phyloP scores from a whole-genome alignment of 2,797 vertebrate genomes.

The Coregonus ussuriensis region DNA sequence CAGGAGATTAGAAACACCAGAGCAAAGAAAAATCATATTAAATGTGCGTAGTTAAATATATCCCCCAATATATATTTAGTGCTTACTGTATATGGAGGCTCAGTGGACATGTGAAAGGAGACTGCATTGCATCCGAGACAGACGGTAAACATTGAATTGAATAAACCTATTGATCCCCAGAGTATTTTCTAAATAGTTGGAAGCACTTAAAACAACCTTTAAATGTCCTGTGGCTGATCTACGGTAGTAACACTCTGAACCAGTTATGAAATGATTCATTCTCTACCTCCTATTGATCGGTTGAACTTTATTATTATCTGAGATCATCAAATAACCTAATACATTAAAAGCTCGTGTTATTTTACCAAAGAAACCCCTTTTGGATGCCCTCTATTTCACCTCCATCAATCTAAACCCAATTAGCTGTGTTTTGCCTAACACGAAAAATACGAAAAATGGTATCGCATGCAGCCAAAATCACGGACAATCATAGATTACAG shows the following conservation, averaged over 20 bases:
- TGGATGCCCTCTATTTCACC: conserved; percentile 39
- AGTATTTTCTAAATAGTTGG: conserved; percentile 38
- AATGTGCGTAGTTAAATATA: conserved; percentile 19
- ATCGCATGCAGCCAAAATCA: conserved; percentile 27
- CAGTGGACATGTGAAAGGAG: conserved; percentile 61
- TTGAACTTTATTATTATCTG: conserved; percentile 24
- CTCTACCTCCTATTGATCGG: not conserved
- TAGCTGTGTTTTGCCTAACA: conserved; percentile 24
- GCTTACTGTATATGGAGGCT: conserved; percentile 31
- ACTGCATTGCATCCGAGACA: conserved; percentile 33
- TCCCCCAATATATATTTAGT: conserved; percentile 21
- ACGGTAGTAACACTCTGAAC: conserved; percentile 28
- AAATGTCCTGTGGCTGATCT: conserved; percentile 26
- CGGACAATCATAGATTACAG: conserved; percentile 41
- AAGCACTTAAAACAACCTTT: conserved; percentile 68
- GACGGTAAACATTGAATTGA: conserved; percentile 34
- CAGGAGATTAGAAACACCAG: conserved; percentile 32
- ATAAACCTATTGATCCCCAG: conserved; percentile 9
- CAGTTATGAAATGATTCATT: not conserved
- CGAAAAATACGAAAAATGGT: conserved; percentile 21
- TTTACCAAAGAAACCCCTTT: not conserved
- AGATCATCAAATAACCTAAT: conserved; percentile 44
- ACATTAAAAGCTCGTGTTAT: conserved; percentile 53
- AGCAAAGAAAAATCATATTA: conserved; percentile 54
- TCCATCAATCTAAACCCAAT: conserved; percentile 24